Base-by-base conservation (phyloP, 2,797 vertebrate species). In the Semotilus atromaculatus region DNA sequence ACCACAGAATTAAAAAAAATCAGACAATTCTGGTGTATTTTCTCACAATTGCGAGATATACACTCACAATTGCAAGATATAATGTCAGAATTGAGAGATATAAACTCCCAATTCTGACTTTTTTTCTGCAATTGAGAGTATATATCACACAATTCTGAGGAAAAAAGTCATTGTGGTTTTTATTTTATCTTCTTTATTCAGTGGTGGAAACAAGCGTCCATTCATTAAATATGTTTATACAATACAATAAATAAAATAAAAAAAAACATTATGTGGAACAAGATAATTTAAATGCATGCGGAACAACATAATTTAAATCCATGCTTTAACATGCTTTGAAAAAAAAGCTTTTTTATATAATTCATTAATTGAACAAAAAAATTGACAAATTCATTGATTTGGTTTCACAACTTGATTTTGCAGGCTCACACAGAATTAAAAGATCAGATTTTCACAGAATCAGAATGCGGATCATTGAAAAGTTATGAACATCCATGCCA, bases 301-400 rank as follows among this genome's bases (percentile, higher is more conserved):
- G 7, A 72, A 45, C 16, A 45, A 45, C 36, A 60, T 45, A 14
- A 55, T 72, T 62, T 45, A 60, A 45, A 29, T 18, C 31, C 68
- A 73, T 62, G 68, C 68, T 73, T 73, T 34, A n/a, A 73, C 68
- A 82, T 43, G 18, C 67, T 18, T 36, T 34, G 21, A 23, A 66
- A 23, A 60, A 29, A 48, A 31, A 5, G 43, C 16, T 51, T 53
- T 36, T 36, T 36, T 8, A 21, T 23, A n/a, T 34, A 13, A 74
- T 29, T 51, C 1, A 31, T 73, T 48, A 19, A 55, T 7, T 53
- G 0, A 34, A 51, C 2, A 79, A 13, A n/a, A n/a, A 5, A 51
- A 48, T 34, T 34, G 11, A 5, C 29, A 1, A 34, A 55, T 34
- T 0, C 36, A 70, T 29, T 1, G 7, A 48, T 72, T 72, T 31